Evolutionary conservation across 2,888 invertebrate species (phyloP), one percentile per base, ranked within the genome.

Genomic region (Sipha maydis): DNA sequence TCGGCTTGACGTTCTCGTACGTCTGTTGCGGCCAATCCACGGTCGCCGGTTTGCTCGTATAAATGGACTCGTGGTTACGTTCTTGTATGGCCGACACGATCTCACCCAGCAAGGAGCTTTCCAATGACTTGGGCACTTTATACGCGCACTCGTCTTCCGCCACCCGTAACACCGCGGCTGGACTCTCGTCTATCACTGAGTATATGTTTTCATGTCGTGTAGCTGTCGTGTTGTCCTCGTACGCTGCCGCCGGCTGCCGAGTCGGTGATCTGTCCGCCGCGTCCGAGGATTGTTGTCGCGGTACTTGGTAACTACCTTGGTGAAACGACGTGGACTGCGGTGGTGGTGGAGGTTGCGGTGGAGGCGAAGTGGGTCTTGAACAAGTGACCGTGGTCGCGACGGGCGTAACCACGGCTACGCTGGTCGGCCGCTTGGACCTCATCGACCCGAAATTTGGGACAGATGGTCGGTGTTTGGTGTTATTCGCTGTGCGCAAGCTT

Each of bases 61-160:
- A 97, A 90, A 97, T 96, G 0, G 97, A 97, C 90, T 97, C 97
- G 69, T 96, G 95, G 91, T 97, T 97, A 61, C 96, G 93, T 91
- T 95, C 95, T 91, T 97, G 96, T 91, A 97, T 97, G 92, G 97
- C 97, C 76, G 95, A 95, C 0, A 97, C 97, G 89, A 97, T 97
- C 92, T 97, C 97, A 14, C 96, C 96, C 0, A 97, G 92, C 34
- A 97, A 93, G 0, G 93, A 93, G 61, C 77, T 89, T 11, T 89
- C 1, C 91, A 91, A 0, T 92, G 93, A 31, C 92, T 91, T 0
- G 92, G 92, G 0, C 92, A 92, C 25, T 90, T 90, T 78, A 90
- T 90, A 78, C 91, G 91, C 84, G 14, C 41, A 17, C 11, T 71
- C 69, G 7, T 77, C 78, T 5, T 78, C 56, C 48, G 14, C 7